Evolutionary conservation across 2,113 vertebrate species (phyloP).

Genomic region (Turdus rufiventris): DNA sequence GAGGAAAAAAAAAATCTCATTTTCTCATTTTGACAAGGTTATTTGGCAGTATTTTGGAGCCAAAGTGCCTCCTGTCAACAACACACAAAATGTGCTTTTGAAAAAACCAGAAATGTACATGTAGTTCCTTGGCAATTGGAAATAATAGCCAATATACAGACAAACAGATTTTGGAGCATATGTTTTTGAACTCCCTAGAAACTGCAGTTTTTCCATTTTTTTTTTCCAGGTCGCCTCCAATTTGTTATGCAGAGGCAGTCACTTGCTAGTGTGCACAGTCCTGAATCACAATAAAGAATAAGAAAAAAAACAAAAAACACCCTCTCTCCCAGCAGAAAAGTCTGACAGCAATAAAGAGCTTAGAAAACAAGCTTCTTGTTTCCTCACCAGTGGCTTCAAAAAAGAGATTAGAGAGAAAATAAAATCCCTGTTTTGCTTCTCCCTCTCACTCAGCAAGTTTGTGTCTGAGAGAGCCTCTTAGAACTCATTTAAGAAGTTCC

Average conservation of each 20-base stretch:
- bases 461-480: background rate
- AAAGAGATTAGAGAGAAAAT: background rate
- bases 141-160: background rate
- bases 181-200: background rate
- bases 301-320: background rate
- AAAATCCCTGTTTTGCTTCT: background rate
- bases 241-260: constrained; percentile 13
- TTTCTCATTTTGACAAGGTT: background rate
- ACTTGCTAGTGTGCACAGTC: background rate
- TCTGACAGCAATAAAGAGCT: background rate
- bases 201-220: background rate
- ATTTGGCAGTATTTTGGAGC: background rate
- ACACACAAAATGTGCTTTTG: constrained; percentile 2
- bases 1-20: background rate
- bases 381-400: background rate
- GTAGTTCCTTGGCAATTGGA: constrained; percentile 21
- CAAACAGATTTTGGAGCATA: constrained; percentile 10
- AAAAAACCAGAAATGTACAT: background rate
- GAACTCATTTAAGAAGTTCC: background rate
- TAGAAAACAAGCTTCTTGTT: background rate
- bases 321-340: background rate
- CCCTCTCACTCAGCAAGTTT: background rate
- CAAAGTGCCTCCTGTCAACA: background rate
- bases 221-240: background rate
- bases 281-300: background rate